Evolutionary conservation across 2,113 vertebrate species (phyloP).

Genomic region (Crocuta crocuta): DNA sequence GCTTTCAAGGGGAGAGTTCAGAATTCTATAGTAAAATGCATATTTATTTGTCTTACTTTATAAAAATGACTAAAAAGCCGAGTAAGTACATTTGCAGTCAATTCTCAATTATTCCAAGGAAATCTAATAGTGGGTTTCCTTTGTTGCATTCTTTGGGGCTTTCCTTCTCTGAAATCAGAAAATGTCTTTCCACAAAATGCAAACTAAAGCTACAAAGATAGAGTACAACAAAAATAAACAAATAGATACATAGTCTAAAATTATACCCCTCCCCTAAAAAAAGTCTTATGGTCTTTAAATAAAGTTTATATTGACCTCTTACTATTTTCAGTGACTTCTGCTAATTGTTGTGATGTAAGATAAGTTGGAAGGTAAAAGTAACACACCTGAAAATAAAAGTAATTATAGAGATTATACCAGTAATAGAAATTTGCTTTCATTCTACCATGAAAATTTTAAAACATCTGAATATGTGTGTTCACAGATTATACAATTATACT

Average conservation of each 20-base stretch:
- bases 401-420: not conserved
- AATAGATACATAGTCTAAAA: not conserved
- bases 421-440: not conserved
- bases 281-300: not conserved
- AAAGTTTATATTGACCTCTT: not conserved
- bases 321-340: not conserved
- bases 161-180: slow-evolving; percentile 10
- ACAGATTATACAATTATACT: not conserved
- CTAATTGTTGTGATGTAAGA: not conserved
- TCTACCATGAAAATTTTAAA: slow-evolving; percentile 47
- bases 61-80: not conserved
- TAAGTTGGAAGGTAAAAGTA: not conserved
- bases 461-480: not conserved
- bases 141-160: not conserved
- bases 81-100: not conserved
- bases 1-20: not conserved
- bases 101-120: not conserved
- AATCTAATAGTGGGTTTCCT: not conserved
- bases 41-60: not conserved
- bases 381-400: not conserved
- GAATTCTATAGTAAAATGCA: not conserved
- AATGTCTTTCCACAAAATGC: not conserved
- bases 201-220: not conserved
- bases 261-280: not conserved
- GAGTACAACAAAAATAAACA: not conserved